phyloP scores from a whole-genome alignment of 1,140 invertebrate genomes.

The Drosophila kepulauana region DNA sequence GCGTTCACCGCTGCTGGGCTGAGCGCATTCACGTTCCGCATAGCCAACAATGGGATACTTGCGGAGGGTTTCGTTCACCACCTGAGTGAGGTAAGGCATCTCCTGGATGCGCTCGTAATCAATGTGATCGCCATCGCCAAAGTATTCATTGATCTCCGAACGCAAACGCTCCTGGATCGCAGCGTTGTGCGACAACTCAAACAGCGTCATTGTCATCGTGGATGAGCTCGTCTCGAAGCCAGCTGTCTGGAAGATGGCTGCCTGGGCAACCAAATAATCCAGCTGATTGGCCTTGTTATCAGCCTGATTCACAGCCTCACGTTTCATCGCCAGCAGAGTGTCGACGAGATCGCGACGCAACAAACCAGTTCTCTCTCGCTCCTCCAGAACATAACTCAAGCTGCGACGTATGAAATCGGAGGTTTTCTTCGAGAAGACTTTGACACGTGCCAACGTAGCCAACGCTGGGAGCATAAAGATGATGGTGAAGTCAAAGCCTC shows the following conservation, averaged over 20 bases:
- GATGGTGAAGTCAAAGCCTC: constrained; percentile 85
- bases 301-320: constrained; percentile 47
- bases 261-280: constrained; percentile 87
- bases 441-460: constrained; percentile 49
- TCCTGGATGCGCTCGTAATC: constrained; percentile 88
- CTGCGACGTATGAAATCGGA: constrained; percentile 69
- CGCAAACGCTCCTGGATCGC: constrained; percentile 88
- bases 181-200: constrained; percentile 89
- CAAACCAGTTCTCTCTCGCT: constrained; percentile 68
- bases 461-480: constrained; percentile 85
- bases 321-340: constrained; percentile 81
- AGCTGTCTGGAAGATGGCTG: constrained; percentile 90
- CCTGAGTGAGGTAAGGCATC: constrained; percentile 88
- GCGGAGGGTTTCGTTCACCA: constrained; percentile 85
- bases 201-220: constrained; percentile 88
- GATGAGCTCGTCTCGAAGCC: constrained; percentile 92
- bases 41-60: constrained; percentile 69
- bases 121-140: constrained; percentile 85
- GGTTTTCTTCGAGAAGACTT: constrained; percentile 60
- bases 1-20: constrained; percentile 53
- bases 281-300: constrained; percentile 36
- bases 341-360: constrained; percentile 85
- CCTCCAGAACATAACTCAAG: constrained; percentile 73
- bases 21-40: constrained; percentile 64
- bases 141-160: constrained; percentile 87